Evolutionary conservation across 2,888 invertebrate genomes (phyloP), one percentile per base, ranked within the genome.

Genomic region (Diaphora mendica): DNA sequence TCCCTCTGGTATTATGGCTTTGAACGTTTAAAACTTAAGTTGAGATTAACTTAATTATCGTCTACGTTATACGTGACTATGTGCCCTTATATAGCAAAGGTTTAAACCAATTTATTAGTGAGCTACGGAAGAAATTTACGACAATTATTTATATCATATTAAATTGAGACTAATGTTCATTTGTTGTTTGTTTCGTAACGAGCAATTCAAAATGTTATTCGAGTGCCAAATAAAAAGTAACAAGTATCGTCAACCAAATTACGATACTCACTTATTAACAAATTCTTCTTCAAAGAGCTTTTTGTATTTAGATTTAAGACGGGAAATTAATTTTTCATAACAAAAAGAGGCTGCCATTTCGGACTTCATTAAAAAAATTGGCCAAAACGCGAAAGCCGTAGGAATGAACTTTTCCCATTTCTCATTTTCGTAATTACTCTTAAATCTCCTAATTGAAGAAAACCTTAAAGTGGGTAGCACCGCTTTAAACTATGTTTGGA

Each of bases 331-430:
- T 91, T 90, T 90, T 89, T 87, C 87, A 87, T 79, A 85, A 87
- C 87, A 89, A 89, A 90, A 90, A 88, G 86, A 86, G 85, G 87
- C 87, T 85, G 86, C 86, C 86, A 86, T 89, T 90, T 88, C 83
- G 83, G 89, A 90, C 88, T 93, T 93, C 91, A 91, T 93, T 91
- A 93, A 91, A 91, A 89, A 87, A 86, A 87, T 90, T 84, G 88
- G 86, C 89, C 87, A 85, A 89, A 90, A 89, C 91, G 92, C 88
- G 87, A 91, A 91, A 88, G 89, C 85, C 86, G 86, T 85, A 85
- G 86, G 85, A 89, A 89, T 89, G 88, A 94, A 94, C 92, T 94
- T 94, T 94, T 90, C 89, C 89, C 92, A 92, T 94, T 93, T 93
- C 91, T 93, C 92, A 93, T 93, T 93, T 92, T 89, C 85, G 84